These are phyloP conservation scores for Triplophysa siluroides DNA, from an alignment of 2,113 vertebrate genomes.

Conservation along the genomic window DNA sequence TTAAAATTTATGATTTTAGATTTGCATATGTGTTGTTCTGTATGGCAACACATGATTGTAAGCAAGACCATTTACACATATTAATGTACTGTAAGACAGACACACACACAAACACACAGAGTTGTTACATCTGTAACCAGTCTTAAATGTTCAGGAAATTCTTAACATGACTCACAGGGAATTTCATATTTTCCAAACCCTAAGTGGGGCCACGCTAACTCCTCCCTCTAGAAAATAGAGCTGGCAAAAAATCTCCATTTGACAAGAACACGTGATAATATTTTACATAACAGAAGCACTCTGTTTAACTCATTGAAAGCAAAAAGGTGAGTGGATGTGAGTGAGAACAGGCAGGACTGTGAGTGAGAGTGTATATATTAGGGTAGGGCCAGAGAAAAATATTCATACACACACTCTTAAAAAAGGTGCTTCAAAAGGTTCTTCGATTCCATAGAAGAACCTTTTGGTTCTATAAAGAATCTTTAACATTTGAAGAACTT, in stretches of 20 bases:
- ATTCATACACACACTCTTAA: constrained; percentile 10
- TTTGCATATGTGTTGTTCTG: not conserved
- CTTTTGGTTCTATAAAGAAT: no score
- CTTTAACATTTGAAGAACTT: no score
- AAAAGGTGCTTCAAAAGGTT: no score
- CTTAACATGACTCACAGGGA: constrained; percentile 39
- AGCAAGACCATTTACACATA: not conserved
- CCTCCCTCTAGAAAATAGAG: constrained; percentile 37
- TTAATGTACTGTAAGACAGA: not conserved
- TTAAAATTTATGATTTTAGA: not conserved
- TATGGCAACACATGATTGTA: no score
- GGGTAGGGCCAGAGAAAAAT: no score
- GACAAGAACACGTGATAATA: constrained; percentile 43
- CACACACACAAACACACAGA: not conserved
- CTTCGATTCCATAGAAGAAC: no score
- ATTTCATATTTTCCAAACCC: constrained; percentile 50
- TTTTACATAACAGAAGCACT: constrained; percentile 31
- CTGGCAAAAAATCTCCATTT: constrained; percentile 22
- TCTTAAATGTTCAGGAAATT: constrained; percentile 43
- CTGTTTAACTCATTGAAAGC: constrained; percentile 16
- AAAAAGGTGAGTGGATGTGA: not conserved
- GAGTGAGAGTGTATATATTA: no score
- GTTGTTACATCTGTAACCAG: constrained; percentile 12
- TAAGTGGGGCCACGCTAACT: constrained; percentile 9
- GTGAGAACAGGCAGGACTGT: not conserved